These are phyloP conservation scores for Ellobius talpinus DNA, from an alignment of 2,113 vertebrate genomes.

Conservation along the genomic window DNA sequence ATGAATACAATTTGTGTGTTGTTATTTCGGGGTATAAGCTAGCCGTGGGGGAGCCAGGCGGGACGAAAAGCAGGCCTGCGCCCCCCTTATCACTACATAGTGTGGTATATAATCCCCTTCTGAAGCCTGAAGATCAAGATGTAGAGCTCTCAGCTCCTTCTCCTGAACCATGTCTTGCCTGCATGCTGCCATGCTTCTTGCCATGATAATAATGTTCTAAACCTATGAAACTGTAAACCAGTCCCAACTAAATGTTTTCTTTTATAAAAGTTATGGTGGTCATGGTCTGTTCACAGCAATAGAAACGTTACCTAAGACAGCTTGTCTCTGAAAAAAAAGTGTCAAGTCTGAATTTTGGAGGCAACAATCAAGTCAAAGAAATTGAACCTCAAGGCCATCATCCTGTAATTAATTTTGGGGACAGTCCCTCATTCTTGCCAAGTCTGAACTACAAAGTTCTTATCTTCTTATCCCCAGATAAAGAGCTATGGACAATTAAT, in stretches of 20 bases:
- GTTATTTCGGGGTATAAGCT: too few relatives aligned
- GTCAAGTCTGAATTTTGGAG: neutral
- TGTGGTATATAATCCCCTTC: neutral
- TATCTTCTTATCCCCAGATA: neutral
- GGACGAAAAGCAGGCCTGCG: too few relatives aligned
- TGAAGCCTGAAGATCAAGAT: too few relatives aligned
- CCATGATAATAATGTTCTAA: neutral
- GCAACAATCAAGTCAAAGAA: neutral
- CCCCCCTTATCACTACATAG: too few relatives aligned
- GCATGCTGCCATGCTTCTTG: neutral
- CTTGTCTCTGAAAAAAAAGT: neutral
- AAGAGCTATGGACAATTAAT: neutral
- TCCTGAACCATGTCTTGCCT: neutral
- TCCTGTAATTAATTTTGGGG: neutral
- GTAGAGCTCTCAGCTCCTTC: neutral
- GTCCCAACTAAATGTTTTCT: neutral
- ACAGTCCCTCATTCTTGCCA: neutral
- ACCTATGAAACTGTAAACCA: neutral
- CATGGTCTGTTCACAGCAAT: neutral
- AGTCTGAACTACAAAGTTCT: neutral
- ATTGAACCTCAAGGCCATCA: neutral
- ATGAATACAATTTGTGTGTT: too few relatives aligned
- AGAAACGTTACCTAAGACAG: neutral
- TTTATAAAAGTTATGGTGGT: neutral
- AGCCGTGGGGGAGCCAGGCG: too few relatives aligned